Base-by-base conservation (phyloP, 1,140 invertebrate genomes). In the Neomicropteryx cornuta region DNA sequence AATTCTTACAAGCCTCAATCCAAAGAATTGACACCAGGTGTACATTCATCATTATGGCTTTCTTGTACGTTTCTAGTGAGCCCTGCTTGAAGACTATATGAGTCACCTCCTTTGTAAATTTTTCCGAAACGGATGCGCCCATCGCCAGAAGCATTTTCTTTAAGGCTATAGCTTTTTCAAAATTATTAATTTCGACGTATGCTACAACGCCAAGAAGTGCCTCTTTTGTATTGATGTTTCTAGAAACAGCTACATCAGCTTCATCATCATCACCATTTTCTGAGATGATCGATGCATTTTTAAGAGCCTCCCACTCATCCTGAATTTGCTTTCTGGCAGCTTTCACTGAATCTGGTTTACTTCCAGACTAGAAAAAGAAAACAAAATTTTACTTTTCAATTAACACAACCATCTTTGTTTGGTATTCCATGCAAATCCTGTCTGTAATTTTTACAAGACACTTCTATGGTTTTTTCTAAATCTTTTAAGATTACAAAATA, bases 51-150 rank as follows among this genome's bases (percentile, higher is more conserved):
- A 58, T 39, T 42, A 53, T 61, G 8, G 60, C 60, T 45, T 51
- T 52, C 43, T 58, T 48, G 35, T 43, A 62, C 0, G 58, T 63
- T 28, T 47, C 43, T 42, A 52, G 51, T 8, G 48, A 51, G 20
- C 55, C 60, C 47, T 58, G 52, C 41, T 66, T 68, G 47, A 66
- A 70, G 29, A 70, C 45, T 14, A 70, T 56, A 53, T 67, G 65
- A 2, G 66, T 68, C 10, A 70, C 64, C 43, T 58, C 50, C 35
- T 42, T 49, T n/a, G 37, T 43, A 35, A 63, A 60, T 23, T 45
- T 48, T 11, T 62, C 52, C 33, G 43, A 49, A 14, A 68, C 52
- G 18, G 41, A 52, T 20, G 67, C 66, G 29, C 68, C 68, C 46
- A 70, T 54, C 19, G 49, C 45, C 32, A 42, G 39, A 23, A 70